Percentiles rank a stretch among this genome's conserved stretches.
Evolutionary conservation across 2,888 invertebrate genomes (phyloP).

Genomic region (Nematopogon swammerdamellus): DNA sequence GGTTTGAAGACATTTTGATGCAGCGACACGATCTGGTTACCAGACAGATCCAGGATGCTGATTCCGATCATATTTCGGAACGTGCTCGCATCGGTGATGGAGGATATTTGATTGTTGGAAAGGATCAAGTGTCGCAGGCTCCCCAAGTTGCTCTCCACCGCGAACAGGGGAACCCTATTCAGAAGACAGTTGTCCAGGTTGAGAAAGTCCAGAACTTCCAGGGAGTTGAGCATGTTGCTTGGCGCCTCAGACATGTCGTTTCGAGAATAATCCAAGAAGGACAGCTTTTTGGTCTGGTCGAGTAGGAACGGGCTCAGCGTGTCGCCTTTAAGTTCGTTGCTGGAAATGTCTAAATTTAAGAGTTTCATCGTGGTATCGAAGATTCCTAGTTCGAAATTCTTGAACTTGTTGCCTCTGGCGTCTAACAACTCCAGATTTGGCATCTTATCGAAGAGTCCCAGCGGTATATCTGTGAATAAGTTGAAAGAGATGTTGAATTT

Average conservation of each 20-base stretch:
- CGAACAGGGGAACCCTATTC: conserved; percentile 27
- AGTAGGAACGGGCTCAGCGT: conserved; percentile 21
- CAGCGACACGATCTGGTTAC: conserved; percentile 26
- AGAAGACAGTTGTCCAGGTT: conserved; percentile 25
- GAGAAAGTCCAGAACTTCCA: conserved; percentile 19
- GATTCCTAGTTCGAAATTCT: conserved; percentile 19
- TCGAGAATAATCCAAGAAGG: conserved; percentile 24
- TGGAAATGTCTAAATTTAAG: conserved; percentile 23
- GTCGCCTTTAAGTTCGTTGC: conserved; percentile 22
- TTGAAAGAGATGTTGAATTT: conserved; percentile 28
- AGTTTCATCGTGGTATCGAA: conserved; percentile 24
- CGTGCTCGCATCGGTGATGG: conserved; percentile 15
- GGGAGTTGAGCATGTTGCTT: conserved; percentile 20
- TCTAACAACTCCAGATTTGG: conserved; percentile 23
- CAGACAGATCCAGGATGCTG: conserved; percentile 26
- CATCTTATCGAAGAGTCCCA: conserved; percentile 27
- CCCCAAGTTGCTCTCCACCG: conserved; percentile 21
- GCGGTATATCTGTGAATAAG: conserved; percentile 19
- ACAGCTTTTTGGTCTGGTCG: conserved; percentile 18
- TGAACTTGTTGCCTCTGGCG: conserved; percentile 23
- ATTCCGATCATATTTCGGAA: conserved; percentile 25
- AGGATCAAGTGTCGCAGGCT: conserved; percentile 27
- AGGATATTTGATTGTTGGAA: conserved; percentile 27
- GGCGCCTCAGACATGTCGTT: conserved; percentile 25
- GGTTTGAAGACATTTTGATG: conserved; percentile 23